These are phyloP conservation scores for Otolemur garnettii DNA, from an alignment of 2,113 vertebrate genomes.

Conservation along the genomic window DNA sequence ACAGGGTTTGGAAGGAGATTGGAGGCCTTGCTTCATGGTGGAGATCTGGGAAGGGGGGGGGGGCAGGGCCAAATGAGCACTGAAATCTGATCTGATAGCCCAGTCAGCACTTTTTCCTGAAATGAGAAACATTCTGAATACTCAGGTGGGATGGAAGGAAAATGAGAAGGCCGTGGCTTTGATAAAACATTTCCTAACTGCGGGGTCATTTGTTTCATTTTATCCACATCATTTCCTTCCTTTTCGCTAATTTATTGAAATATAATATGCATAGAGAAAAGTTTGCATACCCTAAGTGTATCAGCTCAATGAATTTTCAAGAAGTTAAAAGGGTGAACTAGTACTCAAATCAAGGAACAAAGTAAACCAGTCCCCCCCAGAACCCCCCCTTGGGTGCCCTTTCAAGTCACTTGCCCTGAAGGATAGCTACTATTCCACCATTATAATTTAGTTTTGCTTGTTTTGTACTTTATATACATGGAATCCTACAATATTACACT, in stretches of 20 bases:
- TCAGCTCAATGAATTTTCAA: not conserved
- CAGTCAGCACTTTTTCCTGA: not conserved
- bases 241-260: not conserved
- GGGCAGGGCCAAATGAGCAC: not conserved
- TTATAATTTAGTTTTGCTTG: not conserved
- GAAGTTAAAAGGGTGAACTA: not conserved
- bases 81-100: too few relatives aligned
- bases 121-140: not conserved
- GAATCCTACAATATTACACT: not conserved
- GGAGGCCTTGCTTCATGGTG: not conserved
- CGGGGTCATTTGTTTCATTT: not conserved
- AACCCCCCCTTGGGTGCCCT: too few relatives aligned
- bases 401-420: not conserved
- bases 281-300: too few relatives aligned
- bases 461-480: not conserved
- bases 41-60: not conserved
- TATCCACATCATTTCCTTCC: not conserved
- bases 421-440: not conserved
- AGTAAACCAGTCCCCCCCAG: not conserved
- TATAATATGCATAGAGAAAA: not conserved
- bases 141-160: not conserved
- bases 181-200: not conserved
- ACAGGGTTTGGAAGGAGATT: not conserved
- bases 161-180: not conserved
- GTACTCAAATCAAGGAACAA: not conserved